phyloP scores from a whole-genome alignment of 2,113 vertebrate species.

The Isurus oxyrinchus region DNA sequence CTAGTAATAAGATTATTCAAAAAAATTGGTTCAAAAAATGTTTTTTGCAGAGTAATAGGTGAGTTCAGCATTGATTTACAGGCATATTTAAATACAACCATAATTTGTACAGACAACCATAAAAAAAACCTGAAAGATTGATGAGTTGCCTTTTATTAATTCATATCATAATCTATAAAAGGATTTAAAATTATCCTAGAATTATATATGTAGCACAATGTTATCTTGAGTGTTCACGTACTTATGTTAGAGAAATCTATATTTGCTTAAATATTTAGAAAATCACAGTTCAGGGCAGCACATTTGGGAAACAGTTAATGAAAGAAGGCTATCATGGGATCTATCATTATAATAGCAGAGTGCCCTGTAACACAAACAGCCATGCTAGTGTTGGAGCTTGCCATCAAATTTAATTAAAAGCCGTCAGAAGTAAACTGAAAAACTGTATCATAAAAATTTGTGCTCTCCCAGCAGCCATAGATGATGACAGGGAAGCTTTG shows the following conservation, averaged over 20 bases:
- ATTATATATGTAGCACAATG: slow-evolving; percentile 49
- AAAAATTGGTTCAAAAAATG: not conserved
- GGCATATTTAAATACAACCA: not conserved
- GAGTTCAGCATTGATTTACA: not conserved
- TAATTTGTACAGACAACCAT: not conserved
- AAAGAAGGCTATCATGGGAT: slow-evolving; percentile 63
- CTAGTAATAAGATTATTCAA: not conserved
- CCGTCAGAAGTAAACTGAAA: slow-evolving; percentile 66
- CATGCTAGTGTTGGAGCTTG: slow-evolving; percentile 54
- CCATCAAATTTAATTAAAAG: slow-evolving; percentile 75
- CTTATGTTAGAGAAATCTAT: slow-evolving; percentile 57
- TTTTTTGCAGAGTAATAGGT: not conserved
- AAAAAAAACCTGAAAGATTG: not conserved
- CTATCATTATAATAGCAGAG: slow-evolving; percentile 61
- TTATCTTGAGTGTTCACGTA: slow-evolving; percentile 49
- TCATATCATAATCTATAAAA: slow-evolving; percentile 48
- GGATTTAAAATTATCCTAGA: slow-evolving; percentile 40
- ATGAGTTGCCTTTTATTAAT: slow-evolving; percentile 41
- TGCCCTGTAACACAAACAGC: slow-evolving; percentile 59
- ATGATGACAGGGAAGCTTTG: slow-evolving; percentile 53
- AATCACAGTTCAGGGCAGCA: slow-evolving; percentile 55
- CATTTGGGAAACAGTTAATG: slow-evolving; percentile 68
- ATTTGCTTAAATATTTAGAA: slow-evolving; percentile 74
- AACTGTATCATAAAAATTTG: slow-evolving; percentile 58
- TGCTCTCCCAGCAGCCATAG: slow-evolving; percentile 57